These are phyloP conservation scores for Pomacea maculata DNA, from an alignment of 1,140 invertebrate species.

Conservation along the genomic window DNA sequence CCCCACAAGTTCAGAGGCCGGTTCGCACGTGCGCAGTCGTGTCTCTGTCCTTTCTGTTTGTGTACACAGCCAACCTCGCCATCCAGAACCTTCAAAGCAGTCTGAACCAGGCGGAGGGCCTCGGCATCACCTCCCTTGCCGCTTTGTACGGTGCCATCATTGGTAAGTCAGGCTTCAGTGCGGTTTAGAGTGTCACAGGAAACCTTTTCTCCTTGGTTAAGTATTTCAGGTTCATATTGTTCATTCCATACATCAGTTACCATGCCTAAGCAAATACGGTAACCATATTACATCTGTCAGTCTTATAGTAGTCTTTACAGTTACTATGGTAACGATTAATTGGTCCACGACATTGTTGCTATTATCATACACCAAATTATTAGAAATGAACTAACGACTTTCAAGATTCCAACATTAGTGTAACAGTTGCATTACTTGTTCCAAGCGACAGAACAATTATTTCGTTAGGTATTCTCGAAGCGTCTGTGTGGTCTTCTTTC, in stretches of 20 bases:
- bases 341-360: no score
- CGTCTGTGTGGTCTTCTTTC: no score
- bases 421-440: no score
- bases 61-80: conserved; percentile 52
- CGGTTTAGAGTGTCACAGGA: background rate
- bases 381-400: no score
- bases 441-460: no score
- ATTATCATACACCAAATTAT: no score
- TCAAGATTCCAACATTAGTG: no score
- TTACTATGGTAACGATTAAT: no score
- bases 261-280: background rate
- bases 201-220: background rate
- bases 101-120: conserved; percentile 43
- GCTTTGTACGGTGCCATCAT: conserved; percentile 39
- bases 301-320: no score
- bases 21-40: conserved; percentile 38
- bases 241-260: background rate
- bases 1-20: conserved; percentile 9
- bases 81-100: conserved; percentile 60
- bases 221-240: background rate
- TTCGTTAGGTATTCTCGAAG: no score
- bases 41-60: conserved; percentile 38
- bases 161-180: background rate
- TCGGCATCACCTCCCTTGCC: conserved; percentile 37
- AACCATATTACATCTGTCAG: no score